Evolutionary conservation across 2,888 invertebrate species (phyloP), one percentile per base, ranked within the genome.

Genomic region (Drosophila nigritarsus): DNA sequence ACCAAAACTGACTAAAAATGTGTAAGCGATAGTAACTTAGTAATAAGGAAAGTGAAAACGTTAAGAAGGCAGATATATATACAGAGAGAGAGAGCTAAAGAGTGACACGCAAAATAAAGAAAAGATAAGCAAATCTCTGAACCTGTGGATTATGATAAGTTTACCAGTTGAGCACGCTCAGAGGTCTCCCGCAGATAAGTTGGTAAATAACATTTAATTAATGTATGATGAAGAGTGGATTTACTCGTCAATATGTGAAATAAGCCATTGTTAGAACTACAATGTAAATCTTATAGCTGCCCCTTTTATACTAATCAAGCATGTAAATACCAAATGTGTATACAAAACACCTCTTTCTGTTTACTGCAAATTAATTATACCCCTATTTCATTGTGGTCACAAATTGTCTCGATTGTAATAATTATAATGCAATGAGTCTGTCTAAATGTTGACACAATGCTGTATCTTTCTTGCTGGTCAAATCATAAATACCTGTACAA

Each of bases 381-480:
- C 0, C 29, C 13, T 15, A 0, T n/a, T n/a, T 40, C n/a, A n/a
- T 9, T 15, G 5, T 7, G 32, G 29, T 2, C 42, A n/a, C 9
- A 18, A 29, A 42, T 32, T 3, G 18, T 34, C 11, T 30, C 49
- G 66, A 74, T 71, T 79, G 70, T 66, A 29, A 50, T 30, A 58
- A 58, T 45, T 20, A 45, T 34, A 63, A 73, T 60, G 67, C 27
- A 11, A 18, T n/a, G 34, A 11, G 7, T 49, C 60, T 66, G 75
- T 78, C 77, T 32, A 78, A 78, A 80, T 75, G 78, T 78, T 78
- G 76, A 68, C 62, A 76, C 78, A 72, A 75, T 80, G 55, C 11
- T 29, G 24, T 15, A 55, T 45, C 61, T 65, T 40, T 49, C 38
- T 49, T 34, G 48, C n/a, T 30, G 36, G n/a, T n/a, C 40, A 15